These are phyloP conservation scores for Aythya baeri DNA, from an alignment of 2,113 vertebrate genomes.

Conservation along the genomic window DNA sequence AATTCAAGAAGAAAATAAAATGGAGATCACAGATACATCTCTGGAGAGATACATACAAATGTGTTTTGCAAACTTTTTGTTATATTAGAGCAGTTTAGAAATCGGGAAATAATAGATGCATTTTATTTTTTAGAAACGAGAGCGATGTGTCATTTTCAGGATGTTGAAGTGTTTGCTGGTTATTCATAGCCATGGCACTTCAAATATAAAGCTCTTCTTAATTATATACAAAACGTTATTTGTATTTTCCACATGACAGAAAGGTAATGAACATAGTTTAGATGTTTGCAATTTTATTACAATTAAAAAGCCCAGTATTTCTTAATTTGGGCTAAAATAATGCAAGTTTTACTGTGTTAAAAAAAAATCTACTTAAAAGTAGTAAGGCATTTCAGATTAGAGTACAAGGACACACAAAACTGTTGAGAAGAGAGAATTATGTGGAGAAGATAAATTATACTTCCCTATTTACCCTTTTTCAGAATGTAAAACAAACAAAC, in stretches of 20 bases:
- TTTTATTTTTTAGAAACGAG: neutral
- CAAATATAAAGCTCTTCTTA: neutral
- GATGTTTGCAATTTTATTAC: neutral
- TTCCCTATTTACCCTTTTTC: neutral
- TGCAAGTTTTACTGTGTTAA: neutral
- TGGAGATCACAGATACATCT: neutral
- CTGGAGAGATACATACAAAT: neutral
- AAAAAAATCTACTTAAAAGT: neutral
- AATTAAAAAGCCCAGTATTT: neutral
- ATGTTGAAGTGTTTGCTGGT: neutral
- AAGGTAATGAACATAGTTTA: neutral
- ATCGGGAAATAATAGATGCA: neutral
- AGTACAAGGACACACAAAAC: neutral
- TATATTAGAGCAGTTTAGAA: neutral
- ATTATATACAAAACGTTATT: neutral
- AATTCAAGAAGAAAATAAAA: neutral
- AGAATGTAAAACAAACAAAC: neutral
- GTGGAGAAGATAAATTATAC: constrained; percentile 11
- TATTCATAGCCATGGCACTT: neutral
- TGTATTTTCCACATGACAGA: neutral
- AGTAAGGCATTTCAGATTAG: neutral
- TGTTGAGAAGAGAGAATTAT: neutral
- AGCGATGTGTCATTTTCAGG: neutral
- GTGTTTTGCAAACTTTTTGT: neutral
- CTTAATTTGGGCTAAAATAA: neutral